Evolutionary conservation across 2,888 invertebrate species (phyloP).

Genomic region (Trichogramma dendrolimi): DNA sequence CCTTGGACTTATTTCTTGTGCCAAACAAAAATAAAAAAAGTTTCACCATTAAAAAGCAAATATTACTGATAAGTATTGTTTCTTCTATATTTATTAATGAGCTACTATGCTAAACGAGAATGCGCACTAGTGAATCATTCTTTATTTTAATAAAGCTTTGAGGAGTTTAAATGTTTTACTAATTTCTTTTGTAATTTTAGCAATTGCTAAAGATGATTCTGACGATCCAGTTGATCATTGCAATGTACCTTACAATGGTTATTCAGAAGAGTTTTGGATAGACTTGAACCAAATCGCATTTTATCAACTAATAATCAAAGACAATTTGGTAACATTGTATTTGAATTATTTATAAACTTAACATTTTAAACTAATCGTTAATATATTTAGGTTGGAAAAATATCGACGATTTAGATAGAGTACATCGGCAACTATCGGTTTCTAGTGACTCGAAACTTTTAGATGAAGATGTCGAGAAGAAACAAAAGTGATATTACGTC

Average conservation of each 20-base stretch:
- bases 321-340: conserved; percentile 59
- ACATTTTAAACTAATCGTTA: neutral
- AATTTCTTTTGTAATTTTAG: conserved; percentile 58
- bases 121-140: neutral
- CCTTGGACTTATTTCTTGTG: neutral
- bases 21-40: neutral
- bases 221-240: conserved; percentile 66
- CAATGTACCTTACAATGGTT: conserved; percentile 87
- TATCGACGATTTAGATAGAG: conserved; percentile 72
- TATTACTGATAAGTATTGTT: too few species aligned
- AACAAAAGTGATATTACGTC: conserved; percentile 81
- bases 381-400: conserved; percentile 72
- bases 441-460: conserved; percentile 88
- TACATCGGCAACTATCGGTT: conserved; percentile 84
- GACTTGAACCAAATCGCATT: conserved; percentile 90
- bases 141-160: conserved; percentile 3
- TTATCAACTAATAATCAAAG: conserved; percentile 82
- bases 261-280: conserved; percentile 91
- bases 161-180: neutral
- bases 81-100: neutral
- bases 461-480: conserved; percentile 85
- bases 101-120: neutral
- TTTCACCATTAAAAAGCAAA: neutral
- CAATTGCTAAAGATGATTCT: conserved; percentile 88
- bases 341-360: conserved; percentile 2